These are phyloP conservation scores for Chrysodeixis includens DNA, from an alignment of 2,888 invertebrate genomes.

Conservation along the genomic window DNA sequence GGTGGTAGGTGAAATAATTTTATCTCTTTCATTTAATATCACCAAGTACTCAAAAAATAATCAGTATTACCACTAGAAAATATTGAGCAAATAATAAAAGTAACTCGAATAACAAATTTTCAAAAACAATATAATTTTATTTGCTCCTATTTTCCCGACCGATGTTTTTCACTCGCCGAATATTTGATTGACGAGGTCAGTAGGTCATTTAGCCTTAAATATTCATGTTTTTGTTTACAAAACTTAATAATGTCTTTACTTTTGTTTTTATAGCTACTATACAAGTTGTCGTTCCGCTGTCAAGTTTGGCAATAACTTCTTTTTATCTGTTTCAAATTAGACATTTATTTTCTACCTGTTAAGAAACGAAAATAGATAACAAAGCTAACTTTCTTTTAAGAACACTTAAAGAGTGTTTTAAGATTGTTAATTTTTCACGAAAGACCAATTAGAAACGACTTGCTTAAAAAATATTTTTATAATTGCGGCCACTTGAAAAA, in stretches of 20 bases:
- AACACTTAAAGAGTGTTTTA: slow-evolving; percentile 28
- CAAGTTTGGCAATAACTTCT: slow-evolving; percentile 39
- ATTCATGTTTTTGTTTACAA: slow-evolving; percentile 22
- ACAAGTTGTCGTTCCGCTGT: slow-evolving; percentile 36
- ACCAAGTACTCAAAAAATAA: too few relatives aligned
- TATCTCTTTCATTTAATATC: too few relatives aligned
- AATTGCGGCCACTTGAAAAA: too few relatives aligned
- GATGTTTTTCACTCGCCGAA: slow-evolving; percentile 5
- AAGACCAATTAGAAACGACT: slow-evolving; percentile 1
- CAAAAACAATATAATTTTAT: neutral
- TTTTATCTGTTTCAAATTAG: slow-evolving; percentile 49
- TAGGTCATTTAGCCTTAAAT: slow-evolving; percentile 22
- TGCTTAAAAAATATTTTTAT: too few relatives aligned
- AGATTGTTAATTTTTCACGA: slow-evolving; percentile 25
- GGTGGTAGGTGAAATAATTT: too few relatives aligned
- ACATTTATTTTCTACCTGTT: slow-evolving; percentile 36
- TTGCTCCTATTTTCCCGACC: neutral
- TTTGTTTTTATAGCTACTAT: slow-evolving; percentile 17
- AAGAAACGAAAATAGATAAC: slow-evolving; percentile 32
- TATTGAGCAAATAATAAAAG: neutral
- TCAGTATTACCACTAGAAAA: too few relatives aligned
- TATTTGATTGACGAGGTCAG: slow-evolving; percentile 13
- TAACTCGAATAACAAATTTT: neutral
- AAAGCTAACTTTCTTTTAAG: slow-evolving; percentile 31
- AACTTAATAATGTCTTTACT: slow-evolving; percentile 19